Evolutionary conservation across 2,113 vertebrate genomes (phyloP).

Genomic region (Epinephelus fuscoguttatus): DNA sequence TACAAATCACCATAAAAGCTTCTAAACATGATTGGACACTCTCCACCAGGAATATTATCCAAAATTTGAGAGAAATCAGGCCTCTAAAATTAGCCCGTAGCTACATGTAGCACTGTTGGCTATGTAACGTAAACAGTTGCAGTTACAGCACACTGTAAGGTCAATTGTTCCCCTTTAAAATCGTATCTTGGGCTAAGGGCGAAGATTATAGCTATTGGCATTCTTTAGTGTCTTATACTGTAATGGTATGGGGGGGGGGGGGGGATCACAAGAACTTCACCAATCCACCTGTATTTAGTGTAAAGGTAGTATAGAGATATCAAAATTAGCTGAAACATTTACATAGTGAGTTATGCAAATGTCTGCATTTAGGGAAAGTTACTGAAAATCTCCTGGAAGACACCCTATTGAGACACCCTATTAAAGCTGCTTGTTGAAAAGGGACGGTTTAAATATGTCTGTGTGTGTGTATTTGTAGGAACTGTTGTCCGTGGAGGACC

Average conservation of each 20-base stretch:
- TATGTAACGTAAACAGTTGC: no score
- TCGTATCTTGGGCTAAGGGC: neutral
- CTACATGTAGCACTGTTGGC: no score
- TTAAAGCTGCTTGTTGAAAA: neutral
- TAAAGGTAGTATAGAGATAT: neutral
- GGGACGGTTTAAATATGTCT: neutral
- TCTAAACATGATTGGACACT: no score
- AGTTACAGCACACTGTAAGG: no score
- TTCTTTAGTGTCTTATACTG: neutral
- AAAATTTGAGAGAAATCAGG: no score
- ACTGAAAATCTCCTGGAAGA: neutral
- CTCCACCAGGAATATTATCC: no score
- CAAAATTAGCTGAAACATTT: neutral
- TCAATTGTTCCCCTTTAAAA: neutral
- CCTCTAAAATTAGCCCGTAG: no score
- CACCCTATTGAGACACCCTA: neutral
- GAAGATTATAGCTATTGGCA: neutral
- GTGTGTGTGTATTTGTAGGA: conserved; percentile 78
- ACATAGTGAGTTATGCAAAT: neutral
- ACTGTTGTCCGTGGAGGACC: conserved; percentile 79
- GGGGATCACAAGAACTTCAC: neutral
- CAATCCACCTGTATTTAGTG: neutral
- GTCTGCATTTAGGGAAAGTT: neutral
- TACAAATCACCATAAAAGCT: no score
- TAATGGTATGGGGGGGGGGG: neutral